A percentile compares a stretch with the other conserved stretches of the same genome.
These are phyloP conservation scores for Parthenolecanium corni DNA, from an alignment of 2,888 invertebrate genomes.

Conservation along the genomic window DNA sequence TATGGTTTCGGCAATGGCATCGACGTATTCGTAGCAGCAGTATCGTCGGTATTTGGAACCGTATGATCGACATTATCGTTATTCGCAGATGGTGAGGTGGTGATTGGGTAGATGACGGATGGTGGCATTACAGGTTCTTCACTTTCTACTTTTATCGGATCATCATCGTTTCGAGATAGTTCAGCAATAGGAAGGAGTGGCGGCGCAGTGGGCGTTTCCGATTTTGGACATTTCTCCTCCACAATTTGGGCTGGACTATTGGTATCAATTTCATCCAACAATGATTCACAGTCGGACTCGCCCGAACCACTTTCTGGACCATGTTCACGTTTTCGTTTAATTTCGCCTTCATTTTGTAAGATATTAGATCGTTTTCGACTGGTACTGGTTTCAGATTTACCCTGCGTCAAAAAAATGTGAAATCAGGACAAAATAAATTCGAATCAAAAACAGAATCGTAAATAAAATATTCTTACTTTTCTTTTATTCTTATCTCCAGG, in stretches of 20 bases:
- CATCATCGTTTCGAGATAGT: constrained; percentile 1
- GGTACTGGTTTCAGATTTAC: constrained; percentile 8
- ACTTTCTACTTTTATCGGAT: constrained; percentile 1
- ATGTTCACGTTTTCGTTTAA: constrained; percentile 46
- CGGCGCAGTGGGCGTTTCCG: constrained; percentile 22
- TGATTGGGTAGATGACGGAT: constrained; percentile 27
- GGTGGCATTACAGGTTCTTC: constrained; percentile 27
- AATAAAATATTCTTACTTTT: constrained; percentile 32
- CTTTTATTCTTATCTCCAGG: constrained; percentile 40
- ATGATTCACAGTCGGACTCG: constrained; percentile 57
- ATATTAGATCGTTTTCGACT: constrained; percentile 18
- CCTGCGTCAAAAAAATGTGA: constrained; percentile 1
- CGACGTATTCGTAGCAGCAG: background rate
- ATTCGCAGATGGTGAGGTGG: constrained; percentile 25
- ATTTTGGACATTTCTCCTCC: constrained; percentile 60
- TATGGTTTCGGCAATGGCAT: constrained; percentile 30
- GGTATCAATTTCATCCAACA: constrained; percentile 46
- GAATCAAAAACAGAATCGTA: background rate
- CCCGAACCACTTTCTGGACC: constrained; percentile 66
- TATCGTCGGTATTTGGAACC: constrained; percentile 26
- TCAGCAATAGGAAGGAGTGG: constrained; percentile 23
- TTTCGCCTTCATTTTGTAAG: constrained; percentile 44
- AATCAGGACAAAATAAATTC: background rate
- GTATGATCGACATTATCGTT: constrained; percentile 26
- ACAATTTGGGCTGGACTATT: constrained; percentile 30